Conservation (phyloP, 2,797 vertebrate genomes). For the Arnoldichthys spilopterus region DNA sequence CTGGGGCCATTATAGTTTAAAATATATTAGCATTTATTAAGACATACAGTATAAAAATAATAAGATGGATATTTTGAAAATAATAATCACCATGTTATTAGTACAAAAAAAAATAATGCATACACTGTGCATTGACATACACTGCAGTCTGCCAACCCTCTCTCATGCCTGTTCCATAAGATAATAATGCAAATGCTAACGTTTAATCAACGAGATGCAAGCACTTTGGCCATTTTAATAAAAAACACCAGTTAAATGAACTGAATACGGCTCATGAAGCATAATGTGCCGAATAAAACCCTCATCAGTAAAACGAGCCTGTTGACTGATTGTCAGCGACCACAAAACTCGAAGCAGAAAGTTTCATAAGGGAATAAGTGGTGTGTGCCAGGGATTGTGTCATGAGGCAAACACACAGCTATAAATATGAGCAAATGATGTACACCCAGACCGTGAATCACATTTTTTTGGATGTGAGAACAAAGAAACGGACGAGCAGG, state of each 20-base stretch:
- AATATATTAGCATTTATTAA: neutral
- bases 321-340: conserved; percentile 21
- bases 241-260: conserved; percentile 15
- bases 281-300: conserved; percentile 9
- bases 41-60: neutral
- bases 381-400: conserved; percentile 13
- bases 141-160: neutral
- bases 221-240: conserved; percentile 15
- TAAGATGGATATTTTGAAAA: neutral
- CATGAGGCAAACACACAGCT: conserved; percentile 7
- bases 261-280: conserved; percentile 19
- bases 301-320: conserved; percentile 40
- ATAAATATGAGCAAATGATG: conserved; percentile 12
- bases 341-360: conserved; percentile 15
- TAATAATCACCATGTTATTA: neutral
- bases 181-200: neutral
- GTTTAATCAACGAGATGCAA: conserved; percentile 15
- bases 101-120: neutral
- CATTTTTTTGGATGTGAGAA: neutral
- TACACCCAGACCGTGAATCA: conserved; percentile 20
- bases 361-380: conserved; percentile 10
- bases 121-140: neutral
- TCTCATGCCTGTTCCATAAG: neutral
- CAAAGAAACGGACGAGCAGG: neutral
- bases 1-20: neutral